Base-by-base conservation (phyloP, 2,797 vertebrate genomes). In the Allobates femoralis region DNA sequence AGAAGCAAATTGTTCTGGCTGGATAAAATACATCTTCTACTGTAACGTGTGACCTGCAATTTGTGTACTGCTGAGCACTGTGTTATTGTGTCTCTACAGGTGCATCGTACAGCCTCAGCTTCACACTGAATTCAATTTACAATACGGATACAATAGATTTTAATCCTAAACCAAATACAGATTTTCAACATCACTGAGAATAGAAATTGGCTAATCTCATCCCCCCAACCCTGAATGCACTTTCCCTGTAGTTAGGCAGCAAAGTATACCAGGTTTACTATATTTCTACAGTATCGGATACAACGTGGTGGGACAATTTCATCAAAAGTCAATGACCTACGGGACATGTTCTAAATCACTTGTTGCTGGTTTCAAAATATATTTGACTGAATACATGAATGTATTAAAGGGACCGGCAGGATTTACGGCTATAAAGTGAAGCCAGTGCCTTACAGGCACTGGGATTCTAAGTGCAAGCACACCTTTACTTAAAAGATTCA, bases 51-150 rank as follows among this genome's bases (percentile, higher is more conserved):
- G 30, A 55, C 28, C 50, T 77, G 53, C 53, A 77, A 55, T 55
- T 77, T 77, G 75, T 55, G 51, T 23, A 50, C 71, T 50, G 71
- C 71, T 50, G 71, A 26, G 71, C 34, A 5, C 69, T 26, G 41
- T 6, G 7, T 74, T 74, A 50, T 26, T 74, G 37, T 74, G 50
- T 50, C 37, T 46, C 37, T 28, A 26, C n/a, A 15, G 12, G 69
- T 26, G 26, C 1, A 26, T 6, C 21, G 23, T 23, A 71, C 21
- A 23, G 18, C 5, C 12, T 26, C 23, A 37, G 34, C 19, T 71
- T 41, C 37, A 41, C 41, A 71, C 37, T 71, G 19, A 71, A 41
- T 7, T 32, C 32, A 23, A 46, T 50, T 50, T 15, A 50, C n/a
- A 26, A 74, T 50, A 23, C 26, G 69, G 23, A 74, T 50, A 2